phyloP scores from a whole-genome alignment of 1,140 invertebrate species.

The Popillia japonica region DNA sequence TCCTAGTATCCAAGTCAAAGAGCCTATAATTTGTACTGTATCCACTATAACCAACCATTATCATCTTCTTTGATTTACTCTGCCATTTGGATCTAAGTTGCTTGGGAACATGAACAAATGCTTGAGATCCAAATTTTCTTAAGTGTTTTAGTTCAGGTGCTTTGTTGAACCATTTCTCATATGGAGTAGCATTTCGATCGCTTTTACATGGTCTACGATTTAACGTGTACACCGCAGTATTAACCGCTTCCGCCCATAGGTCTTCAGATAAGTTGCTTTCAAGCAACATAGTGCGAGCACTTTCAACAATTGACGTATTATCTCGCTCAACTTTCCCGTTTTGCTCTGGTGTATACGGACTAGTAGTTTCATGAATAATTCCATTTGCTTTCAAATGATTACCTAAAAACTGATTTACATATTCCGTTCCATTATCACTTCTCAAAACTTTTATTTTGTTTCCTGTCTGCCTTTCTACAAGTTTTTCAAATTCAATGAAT shows the following conservation, averaged over 20 bases:
- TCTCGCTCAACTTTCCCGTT: conserved; percentile 59
- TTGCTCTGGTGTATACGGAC: conserved; percentile 58
- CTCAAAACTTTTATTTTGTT: conserved; percentile 50
- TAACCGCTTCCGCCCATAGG: conserved; percentile 63
- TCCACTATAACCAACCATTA: too few relatives aligned
- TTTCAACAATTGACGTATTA: conserved; percentile 60
- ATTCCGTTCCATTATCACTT: conserved; percentile 49
- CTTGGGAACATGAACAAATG: too few relatives aligned
- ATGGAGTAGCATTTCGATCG: background rate
- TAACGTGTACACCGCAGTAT: conserved; percentile 57
- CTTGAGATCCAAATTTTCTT: too few relatives aligned
- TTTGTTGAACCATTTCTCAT: background rate
- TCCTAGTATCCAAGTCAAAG: background rate
- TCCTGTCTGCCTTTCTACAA: conserved; percentile 39
- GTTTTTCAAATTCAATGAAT: conserved; percentile 39
- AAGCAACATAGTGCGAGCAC: conserved; percentile 58
- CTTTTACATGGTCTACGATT: conserved; percentile 48
- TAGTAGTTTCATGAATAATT: conserved; percentile 50
- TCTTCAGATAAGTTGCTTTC: conserved; percentile 54
- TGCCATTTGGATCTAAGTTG: too few relatives aligned
- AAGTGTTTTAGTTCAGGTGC: too few relatives aligned
- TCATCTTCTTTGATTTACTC: too few relatives aligned
- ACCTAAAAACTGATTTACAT: conserved; percentile 46
- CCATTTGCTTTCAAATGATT: conserved; percentile 45
- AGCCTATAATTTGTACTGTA: background rate